Base-by-base conservation (phyloP, 2,888 invertebrate species). In the Crocallis elinguaria region DNA sequence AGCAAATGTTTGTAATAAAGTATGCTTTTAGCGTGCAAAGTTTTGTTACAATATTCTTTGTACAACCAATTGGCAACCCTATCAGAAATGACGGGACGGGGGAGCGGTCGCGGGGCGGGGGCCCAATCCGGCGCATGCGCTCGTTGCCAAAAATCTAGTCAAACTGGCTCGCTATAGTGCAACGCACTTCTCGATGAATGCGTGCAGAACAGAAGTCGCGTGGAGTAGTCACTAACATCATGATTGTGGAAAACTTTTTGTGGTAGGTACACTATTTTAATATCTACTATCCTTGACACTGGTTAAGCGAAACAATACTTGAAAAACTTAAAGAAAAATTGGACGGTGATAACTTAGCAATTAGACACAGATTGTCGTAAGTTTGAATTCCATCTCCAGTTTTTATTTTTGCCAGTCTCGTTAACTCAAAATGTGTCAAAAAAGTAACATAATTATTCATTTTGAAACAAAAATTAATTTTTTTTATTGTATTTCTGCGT, bases 131-230 rank as follows among this genome's bases (percentile, higher is more conserved):
- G 70, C 57, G 67, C 70, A 66, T 66, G 67, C 69, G 69, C 67
- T 68, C 66, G 79, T 82, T 85, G 88, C 90, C 89, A 90, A 90
- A 90, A 91, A 91, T 90, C 91, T 91, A 91, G 91, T 90, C 91
- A 89, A 86, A 91, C 90, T 86, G 87, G 90, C 85, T 89, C 71
- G 82, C 79, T 85, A 81, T 88, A 87, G 89, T 88, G 89, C 89
- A 89, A 88, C 84, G 89, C 82, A 87, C 89, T 84, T 84, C 82
- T 77, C 82, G 82, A 79, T 84, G 84, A 79, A 84, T 85, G 82
- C 81, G 75, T 73, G 63, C 52, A 73, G 79, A 62, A 72, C 51
- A 60, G 12, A 12, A 54, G 52, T 51, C 45, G 29, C 0, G 49
- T 78, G 64, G 86, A 88, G 82, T 57, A 30, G 68, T 2, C 5